Base-by-base conservation (phyloP, 1,140 invertebrate species). In the Brachionus asplanchnoidis region DNA sequence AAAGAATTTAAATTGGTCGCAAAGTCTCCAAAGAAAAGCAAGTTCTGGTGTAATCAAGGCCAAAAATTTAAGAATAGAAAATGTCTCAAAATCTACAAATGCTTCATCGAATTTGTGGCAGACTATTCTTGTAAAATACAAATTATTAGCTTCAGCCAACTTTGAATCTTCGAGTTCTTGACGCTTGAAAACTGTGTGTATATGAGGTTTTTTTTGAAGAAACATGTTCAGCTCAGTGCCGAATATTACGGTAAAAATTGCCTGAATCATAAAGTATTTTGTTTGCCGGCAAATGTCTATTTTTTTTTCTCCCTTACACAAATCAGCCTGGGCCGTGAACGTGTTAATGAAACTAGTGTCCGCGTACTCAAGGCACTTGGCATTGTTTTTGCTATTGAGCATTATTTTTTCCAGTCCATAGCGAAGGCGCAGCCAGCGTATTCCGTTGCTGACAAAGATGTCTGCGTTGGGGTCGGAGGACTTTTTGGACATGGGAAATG, bases 401-500 rank as follows among this genome's bases (percentile, higher is more conserved):
- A 82, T 82, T 36, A 82, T 46, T 65, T 82, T 82, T 46, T 82
- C 79, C 11, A 82, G 14, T 7, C 23, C 79, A 32, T 82, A 82
- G n/a, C 79, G 20, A 3, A 42, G 32, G 12, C 79, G 60, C 28
- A 82, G 42, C 79, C 79, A 82, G 4, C 65, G 32, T 26, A 82
- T 42, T 12, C 79, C 79, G 42, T 82, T 82, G n/a, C 23, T 65
- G 11, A 65, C 28, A 68, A 82, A 82, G 12, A 82, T 46, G 26
- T 65, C 53, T 2, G 79, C 50, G 23, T 60, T 82, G 2, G 79
- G 79, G 14, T 82, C 79, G 7, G 50, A 32, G 8, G 53, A 65
- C 9, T 46, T 60, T 82, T 82, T 82, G 8, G 79, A 82, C 79
- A 82, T 60, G 14, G 79, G 79, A 82, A 82, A 82, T 3, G 79